Base-by-base conservation (phyloP, 2,888 invertebrate genomes). In the Mylabris sibirica region DNA sequence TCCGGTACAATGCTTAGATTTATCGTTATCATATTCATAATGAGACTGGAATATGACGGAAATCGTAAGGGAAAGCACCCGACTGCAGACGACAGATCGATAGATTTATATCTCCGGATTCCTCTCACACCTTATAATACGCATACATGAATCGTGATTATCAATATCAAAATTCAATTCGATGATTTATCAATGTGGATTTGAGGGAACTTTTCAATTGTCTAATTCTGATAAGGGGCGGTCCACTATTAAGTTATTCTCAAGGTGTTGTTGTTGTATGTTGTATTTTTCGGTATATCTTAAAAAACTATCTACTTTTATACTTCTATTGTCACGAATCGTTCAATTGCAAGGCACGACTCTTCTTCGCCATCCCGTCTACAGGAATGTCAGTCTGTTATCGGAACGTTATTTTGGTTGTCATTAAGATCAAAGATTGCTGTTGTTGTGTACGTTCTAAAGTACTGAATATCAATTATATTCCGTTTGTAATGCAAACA, bases 1-100 rank as follows among this genome's bases (percentile, higher is more conserved):
- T 75, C 76, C 75, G 5, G 30, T 30, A 74, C 74, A 74, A 76
- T 76, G 9, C 70, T 70, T 72, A 76, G 78, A 81, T 81, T 80
- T 80, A 81, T 78, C 44, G 79, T 69, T 72, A 70, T 72, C 72
- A 76, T 78, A 80, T 81, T 78, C 78, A 79, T 80, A 79, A 80
- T 78, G 77, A 78, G 79, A 76, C 78, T 78, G 72, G 72, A 75
- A 57, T 72, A 77, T 79, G 81, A 79, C 81, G 80, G 81, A 81
- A 81, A 78, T 76, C 77, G 12, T 8, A 44, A 8, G 74, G 73
- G 70, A 72, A 59, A 59, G 59, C 57, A 53, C 35, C 34, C 59
- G 64, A 12, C 14, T 41, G n/a, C n/a, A 64, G 20, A 24, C 57
- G 49, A 30, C n/a, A 26, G n/a, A 44, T 17, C 60, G 22, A 17